These are phyloP conservation scores for Puntigrus tetrazona DNA, from an alignment of 2,113 vertebrate species.

Conservation along the genomic window DNA sequence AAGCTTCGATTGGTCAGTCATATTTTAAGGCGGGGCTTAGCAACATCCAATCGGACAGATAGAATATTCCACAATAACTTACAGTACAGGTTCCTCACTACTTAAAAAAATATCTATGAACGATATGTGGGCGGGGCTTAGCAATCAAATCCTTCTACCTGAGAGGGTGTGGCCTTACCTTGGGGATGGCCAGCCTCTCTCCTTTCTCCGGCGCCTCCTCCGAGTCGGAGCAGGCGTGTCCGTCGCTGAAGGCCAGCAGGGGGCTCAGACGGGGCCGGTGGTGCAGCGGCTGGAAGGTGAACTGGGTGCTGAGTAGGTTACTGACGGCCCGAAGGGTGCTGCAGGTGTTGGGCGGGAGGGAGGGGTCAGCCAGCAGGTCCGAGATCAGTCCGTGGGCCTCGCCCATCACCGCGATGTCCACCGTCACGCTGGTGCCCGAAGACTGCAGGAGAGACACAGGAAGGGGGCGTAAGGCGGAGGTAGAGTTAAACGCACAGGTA, in stretches of 20 bases:
- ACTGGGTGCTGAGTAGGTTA: slow-evolving; percentile 92
- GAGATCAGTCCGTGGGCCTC: slow-evolving; percentile 96
- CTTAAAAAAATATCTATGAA: background rate
- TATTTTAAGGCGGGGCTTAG: background rate
- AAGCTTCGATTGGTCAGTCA: background rate
- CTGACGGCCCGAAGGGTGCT: slow-evolving; percentile 91
- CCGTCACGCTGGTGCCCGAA: slow-evolving; percentile 92
- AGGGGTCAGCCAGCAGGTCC: slow-evolving; percentile 93
- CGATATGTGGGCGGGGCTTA: background rate
- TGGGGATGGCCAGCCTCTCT: slow-evolving; percentile 90
- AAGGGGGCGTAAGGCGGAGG: background rate
- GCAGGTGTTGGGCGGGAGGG: slow-evolving; percentile 90
- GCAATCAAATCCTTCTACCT: background rate
- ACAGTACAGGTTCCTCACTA: no score
- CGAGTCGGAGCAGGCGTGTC: slow-evolving; percentile 88
- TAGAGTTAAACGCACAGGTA: slow-evolving; percentile 2
- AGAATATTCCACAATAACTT: no score
- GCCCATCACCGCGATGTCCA: slow-evolving; percentile 97
- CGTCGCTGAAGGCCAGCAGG: slow-evolving; percentile 82
- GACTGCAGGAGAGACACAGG: slow-evolving; percentile 72
- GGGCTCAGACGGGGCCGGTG: slow-evolving; percentile 84
- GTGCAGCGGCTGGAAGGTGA: slow-evolving; percentile 92
- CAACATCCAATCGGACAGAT: background rate
- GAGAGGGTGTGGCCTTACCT: slow-evolving; percentile 73
- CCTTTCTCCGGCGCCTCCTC: slow-evolving; percentile 89